Base-by-base conservation (phyloP, 1,140 invertebrate genomes). In the Leptopilina boulardi region DNA sequence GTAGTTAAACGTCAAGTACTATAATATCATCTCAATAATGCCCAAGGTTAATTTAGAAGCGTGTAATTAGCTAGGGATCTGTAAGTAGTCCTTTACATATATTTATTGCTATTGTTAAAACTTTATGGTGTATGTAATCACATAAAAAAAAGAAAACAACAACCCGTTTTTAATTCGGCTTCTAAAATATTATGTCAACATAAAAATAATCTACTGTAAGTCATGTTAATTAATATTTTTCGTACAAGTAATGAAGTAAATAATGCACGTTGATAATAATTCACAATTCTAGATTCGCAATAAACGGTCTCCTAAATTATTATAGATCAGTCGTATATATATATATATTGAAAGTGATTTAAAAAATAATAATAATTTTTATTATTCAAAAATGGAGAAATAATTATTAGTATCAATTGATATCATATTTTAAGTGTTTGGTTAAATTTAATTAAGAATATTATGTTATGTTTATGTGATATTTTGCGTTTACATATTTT, bases 201-300 rank as follows among this genome's bases (percentile, higher is more conserved):
- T 66, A 30, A 66, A 34, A 66, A 30, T 66, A 30, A 66, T 30
- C 15, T n/a, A 66, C n/a, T 26, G 13, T 66, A 30, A 66, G 59
- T n/a, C 59, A 66, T 66, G 59, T 30, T 66, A n/a, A 26, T 66
- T 66, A n/a, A 30, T 66, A 66, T 66, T 66, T 66, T 66, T 26
- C 59, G 59, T 66, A 66, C 59, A 66, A 23, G 59, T 66, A 66
- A 66, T n/a, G 9, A 59, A 59, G 56, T 59, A 26, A 26, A 26
- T 66, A 66, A 66, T n/a, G 59, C 59, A 66, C 59, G 23, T 66
- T 66, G 59, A 30, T 30, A 66, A 30, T 66, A 26, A 59, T 26
- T 30, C 21, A n/a, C 21, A 66, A n/a, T 51, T 38, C 34, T 66
- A 66, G 59, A 34, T n/a, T 66, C 11, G 59, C 26, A 34, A 66